Percentiles rank a stretch among this genome's conserved stretches.
These are phyloP conservation scores for Mesoclemmys tuberculata DNA, from an alignment of 2,113 vertebrate genomes.

Conservation along the genomic window DNA sequence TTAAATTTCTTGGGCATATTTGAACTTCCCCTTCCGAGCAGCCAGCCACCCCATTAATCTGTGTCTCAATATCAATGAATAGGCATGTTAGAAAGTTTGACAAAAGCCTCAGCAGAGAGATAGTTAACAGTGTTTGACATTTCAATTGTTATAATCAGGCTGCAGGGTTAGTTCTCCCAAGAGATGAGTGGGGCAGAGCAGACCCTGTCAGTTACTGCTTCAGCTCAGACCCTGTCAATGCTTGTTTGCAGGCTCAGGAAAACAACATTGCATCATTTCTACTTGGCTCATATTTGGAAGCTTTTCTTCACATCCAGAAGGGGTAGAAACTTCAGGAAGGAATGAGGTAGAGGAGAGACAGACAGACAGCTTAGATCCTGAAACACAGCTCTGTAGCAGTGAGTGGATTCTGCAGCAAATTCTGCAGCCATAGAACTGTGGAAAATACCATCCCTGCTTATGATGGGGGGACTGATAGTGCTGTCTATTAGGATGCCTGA, in stretches of 20 bases:
- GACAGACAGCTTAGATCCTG: background rate
- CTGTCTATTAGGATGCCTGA: background rate
- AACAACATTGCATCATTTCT: conserved; percentile 32
- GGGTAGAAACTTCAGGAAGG: conserved; percentile 43
- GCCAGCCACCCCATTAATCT: background rate
- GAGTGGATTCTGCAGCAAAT: background rate
- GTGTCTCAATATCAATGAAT: background rate
- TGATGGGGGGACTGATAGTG: background rate
- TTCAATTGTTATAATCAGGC: conserved; percentile 53
- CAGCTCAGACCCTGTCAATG: conserved; percentile 45
- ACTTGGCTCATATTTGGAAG: conserved; percentile 49
- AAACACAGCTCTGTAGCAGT: background rate
- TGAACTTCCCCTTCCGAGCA: background rate
- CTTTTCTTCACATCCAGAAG: background rate
- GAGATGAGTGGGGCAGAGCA: conserved; percentile 56
- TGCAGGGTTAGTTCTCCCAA: conserved; percentile 53
- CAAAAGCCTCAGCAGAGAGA: conserved; percentile 41
- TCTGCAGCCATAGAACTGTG: no score
- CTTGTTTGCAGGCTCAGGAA: conserved; percentile 59
- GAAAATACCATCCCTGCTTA: background rate
- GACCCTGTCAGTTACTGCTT: conserved; percentile 47
- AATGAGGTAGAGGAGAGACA: conserved; percentile 1
- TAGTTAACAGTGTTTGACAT: conserved; percentile 49
- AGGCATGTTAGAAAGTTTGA: background rate
- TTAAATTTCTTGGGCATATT: background rate